Percentiles rank a stretch among this genome's conserved stretches.
Evolutionary conservation across 1,140 invertebrate species (phyloP).

Genomic region (Monochamus saltuarius): DNA sequence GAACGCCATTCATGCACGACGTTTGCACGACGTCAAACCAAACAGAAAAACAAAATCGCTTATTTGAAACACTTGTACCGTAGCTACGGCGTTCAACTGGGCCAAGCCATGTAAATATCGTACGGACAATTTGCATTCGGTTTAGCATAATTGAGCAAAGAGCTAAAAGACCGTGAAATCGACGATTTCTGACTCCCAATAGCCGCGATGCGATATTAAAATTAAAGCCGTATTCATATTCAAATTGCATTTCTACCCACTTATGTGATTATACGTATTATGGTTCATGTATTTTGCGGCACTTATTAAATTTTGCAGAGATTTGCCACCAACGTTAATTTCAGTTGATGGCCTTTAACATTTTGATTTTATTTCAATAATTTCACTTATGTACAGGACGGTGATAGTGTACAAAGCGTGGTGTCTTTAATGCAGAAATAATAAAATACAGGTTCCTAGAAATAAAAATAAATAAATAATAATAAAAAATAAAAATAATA

Average conservation of each 20-base stretch:
- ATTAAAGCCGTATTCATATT: conserved; percentile 31
- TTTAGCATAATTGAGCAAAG: conserved; percentile 33
- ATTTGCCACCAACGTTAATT: too few relatives aligned
- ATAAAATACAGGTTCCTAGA: too few relatives aligned
- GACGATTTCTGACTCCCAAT: conserved; percentile 27
- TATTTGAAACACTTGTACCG: conserved; percentile 11
- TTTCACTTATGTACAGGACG: too few relatives aligned
- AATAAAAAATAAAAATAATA: too few relatives aligned
- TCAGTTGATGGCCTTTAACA: too few relatives aligned
- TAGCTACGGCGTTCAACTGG: conserved; percentile 8
- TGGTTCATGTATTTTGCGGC: background rate
- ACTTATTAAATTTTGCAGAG: too few relatives aligned
- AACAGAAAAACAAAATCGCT: conserved; percentile 5
- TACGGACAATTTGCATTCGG: conserved; percentile 28
- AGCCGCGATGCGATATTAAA: conserved; percentile 28
- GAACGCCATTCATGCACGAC: too few relatives aligned
- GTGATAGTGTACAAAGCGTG: too few relatives aligned
- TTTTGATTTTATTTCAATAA: too few relatives aligned
- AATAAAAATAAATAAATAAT: too few relatives aligned
- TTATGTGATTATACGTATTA: conserved; percentile 28
- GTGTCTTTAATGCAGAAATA: too few relatives aligned
- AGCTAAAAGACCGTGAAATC: conserved; percentile 33
- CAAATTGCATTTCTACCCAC: conserved; percentile 28
- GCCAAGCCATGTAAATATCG: conserved; percentile 28
- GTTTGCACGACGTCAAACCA: conserved; percentile 5